phyloP scores from a whole-genome alignment of 2,797 vertebrate species.

The Helicolenus hilgendorfi region DNA sequence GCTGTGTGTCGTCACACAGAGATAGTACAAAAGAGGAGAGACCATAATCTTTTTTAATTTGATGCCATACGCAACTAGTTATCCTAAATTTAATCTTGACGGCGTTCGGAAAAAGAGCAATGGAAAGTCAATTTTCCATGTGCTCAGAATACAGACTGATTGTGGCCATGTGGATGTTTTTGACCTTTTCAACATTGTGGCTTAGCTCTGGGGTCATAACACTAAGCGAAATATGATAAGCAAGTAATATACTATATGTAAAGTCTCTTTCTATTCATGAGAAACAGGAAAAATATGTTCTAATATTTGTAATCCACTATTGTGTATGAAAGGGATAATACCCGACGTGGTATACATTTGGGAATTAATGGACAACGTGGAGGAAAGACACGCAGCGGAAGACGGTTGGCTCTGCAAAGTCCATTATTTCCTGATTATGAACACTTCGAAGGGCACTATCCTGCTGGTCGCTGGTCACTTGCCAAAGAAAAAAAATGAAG shows the following conservation, averaged over 20 bases:
- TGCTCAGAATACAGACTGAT: neutral
- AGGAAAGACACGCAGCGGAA: no score
- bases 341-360: no score
- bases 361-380: no score
- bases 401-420: no score
- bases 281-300: neutral
- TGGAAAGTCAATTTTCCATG: neutral
- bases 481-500: no score
- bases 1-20: slow-evolving; percentile 65
- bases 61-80: slow-evolving; percentile 8
- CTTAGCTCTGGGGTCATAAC: neutral
- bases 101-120: neutral
- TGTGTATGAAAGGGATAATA: neutral
- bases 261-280: neutral
- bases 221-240: neutral
- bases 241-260: neutral
- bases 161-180: neutral
- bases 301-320: neutral
- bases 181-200: neutral
- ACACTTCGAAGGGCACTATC: no score
- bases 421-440: no score
- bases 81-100: slow-evolving; percentile 8
- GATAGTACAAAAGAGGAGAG: slow-evolving; percentile 55
- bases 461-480: no score
- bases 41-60: slow-evolving; percentile 42